A percentile compares a stretch with the other conserved stretches of the same genome.
These are phyloP conservation scores for Sceliomorpha sp. DNA, from an alignment of 2,888 invertebrate species.

Conservation along the genomic window DNA sequence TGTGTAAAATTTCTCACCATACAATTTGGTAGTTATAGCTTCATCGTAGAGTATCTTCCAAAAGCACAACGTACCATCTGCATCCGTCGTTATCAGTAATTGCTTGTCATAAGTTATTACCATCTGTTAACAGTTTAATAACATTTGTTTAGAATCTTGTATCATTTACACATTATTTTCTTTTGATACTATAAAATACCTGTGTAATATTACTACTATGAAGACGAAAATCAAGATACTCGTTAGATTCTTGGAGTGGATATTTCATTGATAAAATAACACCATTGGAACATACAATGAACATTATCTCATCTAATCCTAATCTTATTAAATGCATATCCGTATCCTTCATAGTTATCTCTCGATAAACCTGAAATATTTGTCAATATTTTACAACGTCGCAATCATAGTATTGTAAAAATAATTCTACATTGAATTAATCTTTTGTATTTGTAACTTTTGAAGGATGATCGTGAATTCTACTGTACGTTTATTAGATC, in stretches of 20 bases:
- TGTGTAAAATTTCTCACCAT: too few species aligned
- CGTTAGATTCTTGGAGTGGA: constrained; percentile 86
- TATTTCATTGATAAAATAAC: constrained; percentile 89
- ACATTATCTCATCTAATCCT: constrained; percentile 91
- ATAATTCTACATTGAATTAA: too few species aligned
- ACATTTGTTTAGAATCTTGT: neutral
- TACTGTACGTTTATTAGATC: neutral
- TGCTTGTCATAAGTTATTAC: constrained; percentile 90
- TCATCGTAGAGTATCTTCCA: constrained; percentile 90
- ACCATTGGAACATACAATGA: constrained; percentile 89
- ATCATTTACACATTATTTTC: too few species aligned
- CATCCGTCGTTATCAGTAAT: constrained; percentile 87
- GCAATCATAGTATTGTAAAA: too few species aligned
- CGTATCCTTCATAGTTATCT: constrained; percentile 41
- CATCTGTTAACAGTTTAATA: constrained; percentile 77
- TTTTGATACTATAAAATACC: constrained; percentile 69
- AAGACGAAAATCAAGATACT: constrained; percentile 81
- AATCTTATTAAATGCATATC: constrained; percentile 72
- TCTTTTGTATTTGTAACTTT: too few species aligned
- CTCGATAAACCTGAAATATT: constrained; percentile 47
- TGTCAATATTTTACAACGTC: too few species aligned
- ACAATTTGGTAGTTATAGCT: too few species aligned
- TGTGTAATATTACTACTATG: constrained; percentile 82
- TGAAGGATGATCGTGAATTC: too few species aligned
- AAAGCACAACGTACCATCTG: constrained; percentile 90